These are phyloP conservation scores for Drosophila kanapiae DNA, from an alignment of 1,140 invertebrate species.

Conservation along the genomic window DNA sequence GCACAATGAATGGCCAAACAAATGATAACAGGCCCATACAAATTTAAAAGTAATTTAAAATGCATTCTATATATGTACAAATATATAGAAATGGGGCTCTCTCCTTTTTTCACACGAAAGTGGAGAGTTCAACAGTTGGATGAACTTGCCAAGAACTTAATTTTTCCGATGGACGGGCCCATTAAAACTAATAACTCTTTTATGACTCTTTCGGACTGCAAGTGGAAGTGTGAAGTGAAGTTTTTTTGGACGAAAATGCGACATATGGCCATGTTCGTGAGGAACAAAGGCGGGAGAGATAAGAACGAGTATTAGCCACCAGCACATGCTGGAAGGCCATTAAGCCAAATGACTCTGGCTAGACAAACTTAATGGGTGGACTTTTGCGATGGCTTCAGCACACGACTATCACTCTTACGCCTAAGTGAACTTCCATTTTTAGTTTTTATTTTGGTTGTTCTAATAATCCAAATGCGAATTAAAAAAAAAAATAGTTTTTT, in stretches of 20 bases:
- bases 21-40: constrained; percentile 12
- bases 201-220: constrained; percentile 47
- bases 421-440: not conserved
- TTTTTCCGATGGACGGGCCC: constrained; percentile 23
- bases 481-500: constrained; percentile 1
- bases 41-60: constrained; percentile 37
- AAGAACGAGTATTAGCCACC: constrained; percentile 15
- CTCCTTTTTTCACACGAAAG: not conserved
- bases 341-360: constrained; percentile 49
- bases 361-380: constrained; percentile 52
- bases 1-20: constrained; percentile 29
- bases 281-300: constrained; percentile 15
- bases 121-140: constrained; percentile 30
- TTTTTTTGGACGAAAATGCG: constrained; percentile 31
- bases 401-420: constrained; percentile 23
- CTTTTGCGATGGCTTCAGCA: constrained; percentile 7
- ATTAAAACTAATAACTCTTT: constrained; percentile 72
- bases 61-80: not conserved
- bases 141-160: constrained; percentile 21
- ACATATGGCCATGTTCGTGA: constrained; percentile 40
- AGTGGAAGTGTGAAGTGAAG: constrained; percentile 26
- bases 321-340: constrained; percentile 29
- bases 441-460: not conserved
- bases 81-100: not conserved
- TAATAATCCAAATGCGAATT: not conserved